Conservation (phyloP, 1,140 invertebrate species). For the Leptonema lineaticorne region DNA sequence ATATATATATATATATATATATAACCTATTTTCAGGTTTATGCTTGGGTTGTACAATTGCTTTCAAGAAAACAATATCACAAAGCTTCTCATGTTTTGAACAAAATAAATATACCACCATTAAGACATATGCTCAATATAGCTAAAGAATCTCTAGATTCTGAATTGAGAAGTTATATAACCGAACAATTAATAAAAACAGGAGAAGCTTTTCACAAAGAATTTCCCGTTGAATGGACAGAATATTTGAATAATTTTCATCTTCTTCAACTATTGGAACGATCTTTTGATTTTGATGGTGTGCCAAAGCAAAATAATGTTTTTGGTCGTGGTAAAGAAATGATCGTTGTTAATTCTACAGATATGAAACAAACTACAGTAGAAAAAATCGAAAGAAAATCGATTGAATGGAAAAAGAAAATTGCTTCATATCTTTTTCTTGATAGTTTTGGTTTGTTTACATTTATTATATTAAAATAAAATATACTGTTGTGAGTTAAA, state of each 20-base stretch:
- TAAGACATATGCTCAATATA: constrained; percentile 57
- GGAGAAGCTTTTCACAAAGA: constrained; percentile 47
- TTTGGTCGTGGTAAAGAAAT: constrained; percentile 51
- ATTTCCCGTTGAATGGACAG: constrained; percentile 49
- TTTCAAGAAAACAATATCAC: constrained; percentile 63
- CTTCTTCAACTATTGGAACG: constrained; percentile 58
- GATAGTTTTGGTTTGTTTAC: constrained; percentile 55
- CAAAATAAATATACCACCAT: constrained; percentile 60
- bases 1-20: too few species aligned
- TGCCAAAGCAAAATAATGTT: constrained; percentile 54
- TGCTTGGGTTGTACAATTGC: constrained; percentile 61
- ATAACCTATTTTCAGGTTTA: constrained; percentile 60
- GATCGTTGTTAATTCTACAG: constrained; percentile 52
- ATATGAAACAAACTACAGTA: constrained; percentile 53
- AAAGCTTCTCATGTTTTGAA: constrained; percentile 63
- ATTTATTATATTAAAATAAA: neutral
- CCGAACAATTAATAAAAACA: constrained; percentile 57
- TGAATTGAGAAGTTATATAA: constrained; percentile 60
- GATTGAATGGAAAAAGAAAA: constrained; percentile 55
- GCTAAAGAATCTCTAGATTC: constrained; percentile 57
- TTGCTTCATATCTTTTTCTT: constrained; percentile 58
- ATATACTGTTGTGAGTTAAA: neutral
- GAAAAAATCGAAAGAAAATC: constrained; percentile 54
- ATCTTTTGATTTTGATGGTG: constrained; percentile 54
- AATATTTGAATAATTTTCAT: constrained; percentile 58